Base-by-base conservation (phyloP, 64 coral and sea anemone species). In the Pocillopora verrucosa region DNA sequence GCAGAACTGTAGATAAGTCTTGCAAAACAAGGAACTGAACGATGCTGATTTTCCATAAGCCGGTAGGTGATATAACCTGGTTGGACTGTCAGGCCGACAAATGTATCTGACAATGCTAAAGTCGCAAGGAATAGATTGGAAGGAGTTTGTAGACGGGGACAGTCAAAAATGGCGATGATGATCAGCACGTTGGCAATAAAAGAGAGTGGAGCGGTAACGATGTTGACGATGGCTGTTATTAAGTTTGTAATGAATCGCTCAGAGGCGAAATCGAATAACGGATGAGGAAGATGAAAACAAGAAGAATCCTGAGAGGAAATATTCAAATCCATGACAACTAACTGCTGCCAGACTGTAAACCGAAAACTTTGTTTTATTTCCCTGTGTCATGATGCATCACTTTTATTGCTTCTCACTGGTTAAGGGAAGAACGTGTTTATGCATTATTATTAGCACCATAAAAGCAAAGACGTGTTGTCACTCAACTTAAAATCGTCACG, bases 31-130 rank as follows among this genome's bases (percentile, higher is more conserved):
- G 89, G 89, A 56, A 94, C 93, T 24, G 64, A 94, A 12, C 79
- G 83, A 51, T 76, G 68, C 13, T 85, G 20, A 58, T 94, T 91
- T 77, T 94, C 93, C 74, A 87, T 51, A 26, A 94, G n/a, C 16
- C 93, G 37, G 76, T 77, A 94, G 3, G 74, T 64, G 19, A 79
- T 74, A 56, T 88, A 94, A 30, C 88, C 62, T 24, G 93, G 89
- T 36, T 94, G 93, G 2, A 88, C 89, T 70, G 90, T 59, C 10
- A 94, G 85, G 41, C 93, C 93, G 59, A 94, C 84, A 34, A 80
- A 70, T 11, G 90, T 34, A 34, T 94, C 93, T 19, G 93, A 94
- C 17, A 94, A 75, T 12, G 93, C 89, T 20, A 94, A 60, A 68
- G 89, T 88, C 14, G 65, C 77, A 0, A 94, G 58, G 2, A 94